A percentile compares a stretch with the other conserved stretches of the same genome.
phyloP scores from a whole-genome alignment of 2,113 vertebrate species.

The Acrocephalus arundinaceus region DNA sequence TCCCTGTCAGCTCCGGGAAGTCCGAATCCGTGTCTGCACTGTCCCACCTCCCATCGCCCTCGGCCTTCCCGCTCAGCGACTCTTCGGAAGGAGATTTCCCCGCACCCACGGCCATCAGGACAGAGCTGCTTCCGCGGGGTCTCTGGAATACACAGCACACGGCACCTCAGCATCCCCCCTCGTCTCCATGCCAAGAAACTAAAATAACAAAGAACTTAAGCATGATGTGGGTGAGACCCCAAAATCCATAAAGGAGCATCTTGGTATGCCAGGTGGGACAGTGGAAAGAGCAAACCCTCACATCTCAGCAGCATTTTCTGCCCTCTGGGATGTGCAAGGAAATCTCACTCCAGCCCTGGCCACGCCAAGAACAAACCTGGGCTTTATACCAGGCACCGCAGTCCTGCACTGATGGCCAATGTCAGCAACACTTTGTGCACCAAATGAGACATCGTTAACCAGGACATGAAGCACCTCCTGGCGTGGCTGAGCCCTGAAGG shows the following conservation, averaged over 20 bases:
- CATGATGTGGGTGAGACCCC: not conserved
- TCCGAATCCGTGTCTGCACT: not conserved
- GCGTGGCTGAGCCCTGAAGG: not conserved
- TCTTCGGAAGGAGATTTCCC: slow-evolving; percentile 46
- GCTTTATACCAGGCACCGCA: not conserved
- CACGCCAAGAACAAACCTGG: not conserved
- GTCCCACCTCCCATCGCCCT: not conserved
- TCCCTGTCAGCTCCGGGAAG: not conserved
- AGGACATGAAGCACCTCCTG: not conserved
- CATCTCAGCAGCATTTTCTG: not conserved
- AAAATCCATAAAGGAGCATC: not conserved
- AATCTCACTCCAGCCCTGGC: not conserved
- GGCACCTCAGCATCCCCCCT: fast-evolving
- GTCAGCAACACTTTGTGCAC: not conserved
- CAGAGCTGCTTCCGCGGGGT: not conserved
- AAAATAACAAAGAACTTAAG: fast-evolving
- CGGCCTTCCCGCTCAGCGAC: slow-evolving; percentile 9
- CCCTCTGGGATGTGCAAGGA: not conserved
- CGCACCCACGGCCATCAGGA: slow-evolving; percentile 68
- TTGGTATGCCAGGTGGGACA: fast-evolving
- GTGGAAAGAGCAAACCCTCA: not conserved
- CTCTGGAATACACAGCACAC: slow-evolving; percentile 22
- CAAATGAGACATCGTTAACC: not conserved
- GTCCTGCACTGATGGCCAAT: not conserved
- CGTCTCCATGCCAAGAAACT: fast-evolving